phyloP scores from a whole-genome alignment of 2,113 vertebrate species.

The Spilogale gracilis region DNA sequence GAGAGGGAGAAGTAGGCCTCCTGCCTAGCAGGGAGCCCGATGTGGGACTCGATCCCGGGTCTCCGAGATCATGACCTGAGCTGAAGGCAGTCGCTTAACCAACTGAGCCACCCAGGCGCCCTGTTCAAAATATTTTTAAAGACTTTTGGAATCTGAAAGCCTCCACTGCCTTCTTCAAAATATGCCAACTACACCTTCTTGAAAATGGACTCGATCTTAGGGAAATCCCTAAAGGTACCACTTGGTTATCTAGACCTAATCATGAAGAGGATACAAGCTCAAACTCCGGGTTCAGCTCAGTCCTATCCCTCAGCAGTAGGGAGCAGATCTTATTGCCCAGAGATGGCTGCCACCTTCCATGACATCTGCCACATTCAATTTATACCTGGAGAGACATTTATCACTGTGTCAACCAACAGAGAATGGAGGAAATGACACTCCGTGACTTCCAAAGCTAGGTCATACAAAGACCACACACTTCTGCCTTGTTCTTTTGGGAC shows the following conservation, averaged over 20 bases:
- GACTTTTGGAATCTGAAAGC: background rate
- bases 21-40: too few relatives aligned
- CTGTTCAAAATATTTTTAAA: slow-evolving; percentile 49
- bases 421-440: background rate
- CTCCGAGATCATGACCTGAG: too few relatives aligned
- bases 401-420: background rate
- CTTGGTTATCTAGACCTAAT: background rate
- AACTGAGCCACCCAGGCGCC: too few relatives aligned
- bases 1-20: too few relatives aligned
- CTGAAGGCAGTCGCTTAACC: too few relatives aligned
- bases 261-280: background rate
- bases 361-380: too few relatives aligned
- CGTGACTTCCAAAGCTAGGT: background rate
- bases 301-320: background rate
- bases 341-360: background rate
- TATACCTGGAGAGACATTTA: background rate
- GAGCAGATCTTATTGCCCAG: background rate
- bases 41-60: too few relatives aligned
- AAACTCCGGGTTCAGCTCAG: background rate
- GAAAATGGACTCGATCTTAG: background rate
- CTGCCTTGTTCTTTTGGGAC: background rate
- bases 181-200: background rate
- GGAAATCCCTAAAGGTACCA: background rate
- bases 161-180: background rate
- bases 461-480: background rate